phyloP scores from a whole-genome alignment of 2,797 vertebrate species.

The Dermochelys coriacea region DNA sequence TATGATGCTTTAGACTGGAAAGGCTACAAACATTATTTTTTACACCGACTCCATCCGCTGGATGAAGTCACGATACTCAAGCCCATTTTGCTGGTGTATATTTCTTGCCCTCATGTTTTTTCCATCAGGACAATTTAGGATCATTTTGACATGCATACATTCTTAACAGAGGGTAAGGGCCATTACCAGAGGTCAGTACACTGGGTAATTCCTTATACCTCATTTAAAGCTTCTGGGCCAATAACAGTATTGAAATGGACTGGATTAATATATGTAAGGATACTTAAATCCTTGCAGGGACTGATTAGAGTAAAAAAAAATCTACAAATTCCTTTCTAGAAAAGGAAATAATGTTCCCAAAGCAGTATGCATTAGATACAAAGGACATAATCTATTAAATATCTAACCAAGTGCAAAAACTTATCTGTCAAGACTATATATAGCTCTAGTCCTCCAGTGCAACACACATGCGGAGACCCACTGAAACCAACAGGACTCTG shows the following conservation, averaged over 20 bases:
- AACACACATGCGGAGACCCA: neutral
- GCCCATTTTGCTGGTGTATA: neutral
- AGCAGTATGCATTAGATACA: neutral
- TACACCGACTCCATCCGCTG: neutral
- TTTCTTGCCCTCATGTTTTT: neutral
- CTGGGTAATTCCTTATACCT: neutral
- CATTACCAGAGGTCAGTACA: neutral
- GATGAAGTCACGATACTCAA: neutral
- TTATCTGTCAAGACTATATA: neutral
- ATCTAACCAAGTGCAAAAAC: neutral
- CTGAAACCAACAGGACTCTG: neutral
- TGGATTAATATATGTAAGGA: neutral
- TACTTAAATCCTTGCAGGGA: neutral
- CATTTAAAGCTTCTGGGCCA: neutral
- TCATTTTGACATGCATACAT: neutral
- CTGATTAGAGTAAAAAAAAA: neutral
- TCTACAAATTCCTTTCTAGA: neutral
- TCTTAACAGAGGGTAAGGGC: neutral
- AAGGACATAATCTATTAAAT: neutral
- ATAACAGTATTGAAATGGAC: neutral
- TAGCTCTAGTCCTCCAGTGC: neutral
- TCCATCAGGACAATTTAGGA: neutral
- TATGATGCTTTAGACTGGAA: conserved; percentile 21
- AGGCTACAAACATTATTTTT: neutral
- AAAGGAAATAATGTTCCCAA: neutral